Percentiles rank a stretch among this genome's conserved stretches.
phyloP scores from a whole-genome alignment of 2,888 invertebrate genomes.

The Cerastoderma edule region DNA sequence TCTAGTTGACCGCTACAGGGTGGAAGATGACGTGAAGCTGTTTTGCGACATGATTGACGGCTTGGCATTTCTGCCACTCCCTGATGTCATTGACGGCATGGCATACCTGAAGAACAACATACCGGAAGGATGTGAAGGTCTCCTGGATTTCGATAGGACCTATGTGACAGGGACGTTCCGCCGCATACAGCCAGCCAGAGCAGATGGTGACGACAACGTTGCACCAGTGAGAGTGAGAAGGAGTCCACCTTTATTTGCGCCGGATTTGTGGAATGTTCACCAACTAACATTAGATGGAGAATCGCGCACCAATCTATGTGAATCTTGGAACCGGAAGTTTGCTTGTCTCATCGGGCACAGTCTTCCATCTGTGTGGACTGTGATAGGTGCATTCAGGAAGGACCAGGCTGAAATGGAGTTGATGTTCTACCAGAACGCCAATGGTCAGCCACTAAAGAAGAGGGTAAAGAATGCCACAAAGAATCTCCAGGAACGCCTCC shows the following conservation, averaged over 20 bases:
- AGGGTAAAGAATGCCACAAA: slow-evolving; percentile 1
- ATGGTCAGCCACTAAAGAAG: not conserved
- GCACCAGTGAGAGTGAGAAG: not conserved
- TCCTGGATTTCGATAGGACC: slow-evolving; percentile 5
- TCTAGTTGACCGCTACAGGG: slow-evolving; percentile 9
- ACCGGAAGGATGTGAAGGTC: not conserved
- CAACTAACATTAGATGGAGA: not conserved
- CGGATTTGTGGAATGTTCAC: not conserved
- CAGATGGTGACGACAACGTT: not conserved
- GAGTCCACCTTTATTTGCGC: not conserved
- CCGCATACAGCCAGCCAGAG: not conserved
- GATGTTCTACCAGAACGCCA: not conserved
- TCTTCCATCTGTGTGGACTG: slow-evolving; percentile 19
- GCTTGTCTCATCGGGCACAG: not conserved
- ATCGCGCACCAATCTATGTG: not conserved
- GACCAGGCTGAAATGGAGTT: no score
- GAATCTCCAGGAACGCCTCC: not conserved
- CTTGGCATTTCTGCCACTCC: slow-evolving; percentile 11
- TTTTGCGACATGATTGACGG: slow-evolving; percentile 32
- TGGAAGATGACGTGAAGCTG: not conserved
- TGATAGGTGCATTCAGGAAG: not conserved
- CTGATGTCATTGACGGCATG: slow-evolving; percentile 11
- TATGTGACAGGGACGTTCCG: slow-evolving; percentile 12
- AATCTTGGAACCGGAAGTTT: slow-evolving; percentile 8
- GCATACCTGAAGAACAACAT: slow-evolving; percentile 1